phyloP scores from a whole-genome alignment of 1,140 invertebrate species.

The Belonocnema kinseyi region DNA sequence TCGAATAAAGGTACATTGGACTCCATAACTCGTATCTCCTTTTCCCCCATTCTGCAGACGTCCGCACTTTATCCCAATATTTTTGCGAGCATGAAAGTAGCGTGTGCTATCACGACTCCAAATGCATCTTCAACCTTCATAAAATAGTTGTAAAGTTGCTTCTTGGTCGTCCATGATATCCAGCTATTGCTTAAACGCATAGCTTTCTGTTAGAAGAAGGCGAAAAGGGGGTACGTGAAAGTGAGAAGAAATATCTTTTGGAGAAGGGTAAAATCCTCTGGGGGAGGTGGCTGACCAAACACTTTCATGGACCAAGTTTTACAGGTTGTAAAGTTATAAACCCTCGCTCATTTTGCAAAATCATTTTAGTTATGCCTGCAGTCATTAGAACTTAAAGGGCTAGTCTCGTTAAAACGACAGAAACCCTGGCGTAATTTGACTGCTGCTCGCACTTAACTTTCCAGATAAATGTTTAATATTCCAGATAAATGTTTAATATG shows the following conservation, averaged over 20 bases:
- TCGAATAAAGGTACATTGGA: neutral
- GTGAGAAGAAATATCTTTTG: slow-evolving; percentile 37
- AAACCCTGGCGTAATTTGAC: slow-evolving; percentile 43
- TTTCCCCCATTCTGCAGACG: slow-evolving; percentile 34
- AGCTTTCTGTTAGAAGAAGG: slow-evolving; percentile 50
- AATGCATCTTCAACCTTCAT: slow-evolving; percentile 64
- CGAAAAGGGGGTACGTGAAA: slow-evolving; percentile 13
- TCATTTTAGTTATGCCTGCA: slow-evolving; percentile 49
- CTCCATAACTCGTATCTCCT: slow-evolving; percentile 9
- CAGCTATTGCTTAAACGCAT: slow-evolving; percentile 37
- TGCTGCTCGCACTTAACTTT: slow-evolving; percentile 11
- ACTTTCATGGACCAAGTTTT: slow-evolving; percentile 49
- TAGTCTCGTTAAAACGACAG: slow-evolving; percentile 47
- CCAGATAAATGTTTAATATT: neutral
- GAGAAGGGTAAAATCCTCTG: slow-evolving; percentile 39
- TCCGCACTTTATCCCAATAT: slow-evolving; percentile 9
- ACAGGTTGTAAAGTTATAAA: slow-evolving; percentile 64
- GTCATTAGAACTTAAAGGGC: slow-evolving; percentile 54
- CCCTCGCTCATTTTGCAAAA: slow-evolving; percentile 41
- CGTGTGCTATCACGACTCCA: slow-evolving; percentile 61
- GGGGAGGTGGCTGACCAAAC: slow-evolving; percentile 52
- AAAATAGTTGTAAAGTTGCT: slow-evolving; percentile 65
- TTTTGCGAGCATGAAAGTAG: slow-evolving; percentile 16
- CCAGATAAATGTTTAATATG: neutral
- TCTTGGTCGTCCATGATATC: slow-evolving; percentile 55